These are phyloP conservation scores for Dimorphilus gyrociliatus DNA, from an alignment of 2,888 invertebrate genomes.

Conservation along the genomic window DNA sequence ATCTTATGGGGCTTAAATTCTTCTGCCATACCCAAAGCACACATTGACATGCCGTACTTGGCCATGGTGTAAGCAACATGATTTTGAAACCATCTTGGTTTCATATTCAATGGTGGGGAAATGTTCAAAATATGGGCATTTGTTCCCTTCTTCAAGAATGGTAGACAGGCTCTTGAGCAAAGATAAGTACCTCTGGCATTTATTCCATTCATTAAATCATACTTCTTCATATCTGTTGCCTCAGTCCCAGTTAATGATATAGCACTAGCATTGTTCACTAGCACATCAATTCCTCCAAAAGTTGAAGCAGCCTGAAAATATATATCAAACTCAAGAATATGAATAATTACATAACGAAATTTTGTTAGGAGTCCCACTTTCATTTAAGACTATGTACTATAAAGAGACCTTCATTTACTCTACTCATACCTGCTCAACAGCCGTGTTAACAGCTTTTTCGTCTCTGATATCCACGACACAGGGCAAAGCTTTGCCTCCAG, in stretches of 20 bases:
- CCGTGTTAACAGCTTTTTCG: conserved; percentile 48
- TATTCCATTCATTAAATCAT: conserved; percentile 84
- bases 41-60: conserved; percentile 98
- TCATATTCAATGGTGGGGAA: conserved; percentile 80
- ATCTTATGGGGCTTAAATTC: conserved; percentile 68
- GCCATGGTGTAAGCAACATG: conserved; percentile 95
- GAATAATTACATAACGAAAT: too few species aligned
- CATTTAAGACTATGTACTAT: too few species aligned
- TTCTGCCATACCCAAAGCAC: conserved; percentile 86
- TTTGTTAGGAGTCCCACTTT: too few species aligned
- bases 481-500: conserved; percentile 68
- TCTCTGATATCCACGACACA: conserved; percentile 73
- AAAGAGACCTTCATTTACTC: too few species aligned
- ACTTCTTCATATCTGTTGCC: conserved; percentile 80
- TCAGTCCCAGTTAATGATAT: conserved; percentile 57
- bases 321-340: too few species aligned
- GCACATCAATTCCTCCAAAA: conserved; percentile 88
- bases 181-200: conserved; percentile 88
- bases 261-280: conserved; percentile 86
- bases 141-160: conserved; percentile 63
- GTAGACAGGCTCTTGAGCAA: conserved; percentile 74
- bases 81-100: conserved; percentile 69
- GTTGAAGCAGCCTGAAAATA: conserved; percentile 52
- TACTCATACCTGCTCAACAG: too few species aligned
- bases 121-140: conserved; percentile 88